phyloP scores from a whole-genome alignment of 1,140 invertebrate species.

The Heliconius eleuchia region DNA sequence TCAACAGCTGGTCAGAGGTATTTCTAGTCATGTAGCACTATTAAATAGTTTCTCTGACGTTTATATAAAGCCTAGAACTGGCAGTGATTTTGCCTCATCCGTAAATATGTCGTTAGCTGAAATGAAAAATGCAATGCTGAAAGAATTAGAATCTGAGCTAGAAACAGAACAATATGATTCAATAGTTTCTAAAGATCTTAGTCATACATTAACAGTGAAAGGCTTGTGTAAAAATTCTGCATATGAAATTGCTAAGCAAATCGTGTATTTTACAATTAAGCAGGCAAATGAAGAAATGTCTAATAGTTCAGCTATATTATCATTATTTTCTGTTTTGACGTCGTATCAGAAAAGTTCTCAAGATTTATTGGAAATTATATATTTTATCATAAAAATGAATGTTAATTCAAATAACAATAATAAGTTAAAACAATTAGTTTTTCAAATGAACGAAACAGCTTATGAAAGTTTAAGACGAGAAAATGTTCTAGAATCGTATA shows the following conservation, averaged over 20 bases:
- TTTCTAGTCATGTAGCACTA: conserved; percentile 80
- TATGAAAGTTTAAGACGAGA: conserved; percentile 34
- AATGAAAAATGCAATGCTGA: conserved; percentile 76
- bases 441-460: conserved; percentile 45
- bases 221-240: conserved; percentile 57
- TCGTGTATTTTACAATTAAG: conserved; percentile 47
- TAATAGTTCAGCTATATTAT: conserved; percentile 30
- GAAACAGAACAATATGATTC: conserved; percentile 43
- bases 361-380: conserved; percentile 36
- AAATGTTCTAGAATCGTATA: conserved; percentile 37
- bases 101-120: conserved; percentile 67
- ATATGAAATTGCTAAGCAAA: conserved; percentile 60
- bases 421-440: conserved; percentile 31
- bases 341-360: conserved; percentile 55
- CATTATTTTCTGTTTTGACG: conserved; percentile 49
- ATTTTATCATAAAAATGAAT: conserved; percentile 43
- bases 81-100: conserved; percentile 76
- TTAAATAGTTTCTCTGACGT: conserved; percentile 84
- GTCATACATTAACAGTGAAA: conserved; percentile 63
- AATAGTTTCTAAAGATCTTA: conserved; percentile 26
- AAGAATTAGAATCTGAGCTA: conserved; percentile 59
- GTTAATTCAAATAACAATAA: conserved; percentile 31
- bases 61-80: conserved; percentile 85
- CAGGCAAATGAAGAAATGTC: conserved; percentile 37
- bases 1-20: conserved; percentile 85